A percentile compares a stretch with the other conserved stretches of the same genome.
Conservation (phyloP, 2,797 vertebrate genomes). For the Bovichtus diacanthus region DNA sequence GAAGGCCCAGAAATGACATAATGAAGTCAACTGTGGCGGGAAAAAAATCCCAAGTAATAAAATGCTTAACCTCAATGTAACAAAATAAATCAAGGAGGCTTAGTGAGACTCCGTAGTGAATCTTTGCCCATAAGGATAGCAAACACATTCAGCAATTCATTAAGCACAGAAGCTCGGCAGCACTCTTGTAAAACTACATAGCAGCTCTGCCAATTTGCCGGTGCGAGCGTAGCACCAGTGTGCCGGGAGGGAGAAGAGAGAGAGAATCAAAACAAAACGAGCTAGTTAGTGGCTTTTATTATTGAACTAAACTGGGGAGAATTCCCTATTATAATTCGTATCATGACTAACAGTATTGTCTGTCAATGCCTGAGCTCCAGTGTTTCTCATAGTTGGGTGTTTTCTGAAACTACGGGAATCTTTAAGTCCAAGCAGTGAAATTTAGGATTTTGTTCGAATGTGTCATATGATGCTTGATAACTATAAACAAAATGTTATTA, state of each 20-base stretch:
- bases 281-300: constrained; percentile 71
- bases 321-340: constrained; percentile 63
- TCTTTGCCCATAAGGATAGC: constrained; percentile 79
- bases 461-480: too few species aligned
- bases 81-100: constrained; percentile 81
- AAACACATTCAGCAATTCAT: constrained; percentile 84
- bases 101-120: constrained; percentile 68
- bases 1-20: constrained; percentile 70
- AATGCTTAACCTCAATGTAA: constrained; percentile 84
- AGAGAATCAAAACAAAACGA: constrained; percentile 67
- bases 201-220: constrained; percentile 78
- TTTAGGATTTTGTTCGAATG: too few species aligned
- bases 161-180: constrained; percentile 76
- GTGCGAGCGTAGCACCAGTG: constrained; percentile 53
- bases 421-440: too few species aligned
- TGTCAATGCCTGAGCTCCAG: constrained; percentile 47
- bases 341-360: constrained; percentile 30
- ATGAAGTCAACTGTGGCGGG: constrained; percentile 74
- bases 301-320: constrained; percentile 70
- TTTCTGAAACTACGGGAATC: constrained; percentile 12
- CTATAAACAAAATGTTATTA: too few species aligned
- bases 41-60: constrained; percentile 76
- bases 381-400: constrained; percentile 41
- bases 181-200: constrained; percentile 72
- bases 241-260: constrained; percentile 35